These are phyloP conservation scores for Nomada ruficornis DNA, from an alignment of 2,888 invertebrate species.

Conservation along the genomic window DNA sequence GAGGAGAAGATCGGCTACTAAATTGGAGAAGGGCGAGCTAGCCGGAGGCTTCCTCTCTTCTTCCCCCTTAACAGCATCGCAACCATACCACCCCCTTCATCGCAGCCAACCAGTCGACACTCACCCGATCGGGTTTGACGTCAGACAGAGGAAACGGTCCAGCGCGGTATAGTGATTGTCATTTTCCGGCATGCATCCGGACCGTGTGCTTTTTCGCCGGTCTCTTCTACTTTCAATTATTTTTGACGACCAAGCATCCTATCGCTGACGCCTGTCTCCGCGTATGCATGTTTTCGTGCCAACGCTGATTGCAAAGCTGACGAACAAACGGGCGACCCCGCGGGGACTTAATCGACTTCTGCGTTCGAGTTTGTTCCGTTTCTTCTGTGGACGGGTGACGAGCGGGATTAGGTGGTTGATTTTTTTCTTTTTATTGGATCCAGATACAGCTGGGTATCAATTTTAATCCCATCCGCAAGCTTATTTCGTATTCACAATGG, in stretches of 20 bases:
- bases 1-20: slow-evolving; percentile 65
- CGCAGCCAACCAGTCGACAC: slow-evolving; percentile 33
- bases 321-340: not conserved
- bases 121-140: slow-evolving; percentile 73
- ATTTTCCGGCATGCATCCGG: slow-evolving; percentile 83
- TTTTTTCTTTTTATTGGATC: too few relatives aligned
- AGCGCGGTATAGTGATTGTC: slow-evolving; percentile 81
- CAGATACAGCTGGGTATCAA: not conserved
- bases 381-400: not conserved
- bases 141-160: slow-evolving; percentile 80
- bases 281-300: slow-evolving; percentile 32
- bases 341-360: slow-evolving; percentile 37
- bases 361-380: not conserved
- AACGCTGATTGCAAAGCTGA: slow-evolving; percentile 52
- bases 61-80: slow-evolving; percentile 15
- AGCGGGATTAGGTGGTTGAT: not conserved
- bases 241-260: slow-evolving; percentile 80
- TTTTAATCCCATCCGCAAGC: not conserved
- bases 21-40: slow-evolving; percentile 70
- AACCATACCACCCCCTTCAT: slow-evolving; percentile 1
- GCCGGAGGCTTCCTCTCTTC: slow-evolving; percentile 63
- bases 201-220: slow-evolving; percentile 74
- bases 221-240: slow-evolving; percentile 79
- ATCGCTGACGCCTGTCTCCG: slow-evolving; percentile 62
- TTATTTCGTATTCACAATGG: slow-evolving; percentile 16